Base-by-base conservation (phyloP, 2,797 vertebrate species). In the Arrhamphus sclerolepis region DNA sequence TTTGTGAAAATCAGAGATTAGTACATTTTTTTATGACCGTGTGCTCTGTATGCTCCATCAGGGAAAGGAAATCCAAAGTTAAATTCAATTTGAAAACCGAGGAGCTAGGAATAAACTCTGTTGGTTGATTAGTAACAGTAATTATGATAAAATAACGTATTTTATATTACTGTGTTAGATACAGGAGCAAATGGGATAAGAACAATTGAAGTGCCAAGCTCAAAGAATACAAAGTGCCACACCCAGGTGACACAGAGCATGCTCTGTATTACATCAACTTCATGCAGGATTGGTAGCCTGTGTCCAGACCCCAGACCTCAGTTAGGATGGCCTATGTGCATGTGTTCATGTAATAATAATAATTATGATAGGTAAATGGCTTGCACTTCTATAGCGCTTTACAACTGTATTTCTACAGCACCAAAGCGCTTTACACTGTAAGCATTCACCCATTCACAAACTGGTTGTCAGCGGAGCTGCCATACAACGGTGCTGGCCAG, bases 191-290 rank as follows among this genome's bases (percentile, higher is more conserved):
- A 40, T 42, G 19, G 22, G 4, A 54, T 20, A 22, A 2, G 8
- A 59, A 6, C 28, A 14, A 40, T n/a, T 47, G 69, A 74, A 58
- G 61, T 59, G 56, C 21, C 16, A 17, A 47, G 44, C 39, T 85
- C 75, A 81, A 77, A 70, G 70, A 19, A 20, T 53, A 31, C 43
- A 68, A 16, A 42, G 47, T 26, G 49, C 85, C 86, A 85, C 87
- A 74, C 88, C 87, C 87, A 68, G 54, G 54, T 2, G 0, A 51
- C 55, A 85, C 77, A 34, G 87, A 84, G 84, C 87, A 86, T 85
- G 80, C 83, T 81, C 83, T 72, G 83, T 67, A 85, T 82, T 73
- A 86, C 72, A 49, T 90, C 87, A 89, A 52, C 75, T 70, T 73
- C 48, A 73, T 52, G 46, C 61, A 70, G 64, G 31, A 72, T 47